Percentiles rank a stretch among this genome's conserved stretches.
phyloP scores from a whole-genome alignment of 2,888 invertebrate species.

The Patella pellucida region DNA sequence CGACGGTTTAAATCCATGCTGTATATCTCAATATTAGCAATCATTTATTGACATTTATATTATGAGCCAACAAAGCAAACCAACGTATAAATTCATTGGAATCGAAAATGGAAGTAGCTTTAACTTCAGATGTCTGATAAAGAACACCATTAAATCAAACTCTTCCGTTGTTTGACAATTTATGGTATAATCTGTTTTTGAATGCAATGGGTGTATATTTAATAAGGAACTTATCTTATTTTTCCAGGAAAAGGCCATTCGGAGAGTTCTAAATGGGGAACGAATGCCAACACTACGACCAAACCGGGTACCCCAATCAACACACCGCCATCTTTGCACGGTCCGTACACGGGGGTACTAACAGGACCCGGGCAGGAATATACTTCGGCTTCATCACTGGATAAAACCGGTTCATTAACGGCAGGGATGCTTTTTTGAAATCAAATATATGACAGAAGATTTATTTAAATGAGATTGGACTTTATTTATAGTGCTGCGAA shows the following conservation, averaged over 20 bases:
- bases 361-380: slow-evolving; percentile 42
- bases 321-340: slow-evolving; percentile 55
- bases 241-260: slow-evolving; percentile 45
- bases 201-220: no score
- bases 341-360: slow-evolving; percentile 62
- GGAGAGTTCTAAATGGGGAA: slow-evolving; percentile 53
- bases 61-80: no score
- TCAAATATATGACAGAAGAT: neutral
- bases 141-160: no score
- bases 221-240: slow-evolving; percentile 1
- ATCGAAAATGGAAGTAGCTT: no score
- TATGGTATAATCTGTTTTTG: no score
- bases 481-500: no score
- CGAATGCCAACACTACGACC: slow-evolving; percentile 34
- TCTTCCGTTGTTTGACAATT: no score
- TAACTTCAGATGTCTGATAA: no score
- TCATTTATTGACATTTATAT: no score
- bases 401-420: slow-evolving; percentile 45
- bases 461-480: neutral
- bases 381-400: slow-evolving; percentile 38
- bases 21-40: no score
- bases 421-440: slow-evolving; percentile 44
- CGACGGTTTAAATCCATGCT: no score
- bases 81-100: no score
- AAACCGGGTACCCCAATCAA: slow-evolving; percentile 6